Conservation (phyloP, 2,113 vertebrate species). For the Amblyornis subalaris region DNA sequence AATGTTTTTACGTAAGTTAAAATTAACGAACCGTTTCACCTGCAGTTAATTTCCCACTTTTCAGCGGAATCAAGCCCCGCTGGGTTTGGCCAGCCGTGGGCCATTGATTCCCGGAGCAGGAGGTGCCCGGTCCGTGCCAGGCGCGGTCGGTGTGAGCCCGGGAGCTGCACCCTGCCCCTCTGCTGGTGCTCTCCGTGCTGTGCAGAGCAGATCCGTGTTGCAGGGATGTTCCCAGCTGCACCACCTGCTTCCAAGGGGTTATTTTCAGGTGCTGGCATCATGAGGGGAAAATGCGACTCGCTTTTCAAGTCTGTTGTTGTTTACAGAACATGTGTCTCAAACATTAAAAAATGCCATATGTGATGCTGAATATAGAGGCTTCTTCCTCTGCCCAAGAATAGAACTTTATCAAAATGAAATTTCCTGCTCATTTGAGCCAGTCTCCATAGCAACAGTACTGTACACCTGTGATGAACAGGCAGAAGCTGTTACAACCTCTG, state of each 20-base stretch:
- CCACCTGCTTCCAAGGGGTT: neutral
- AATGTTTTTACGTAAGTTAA: neutral
- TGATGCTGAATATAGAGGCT: neutral
- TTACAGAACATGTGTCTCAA: neutral
- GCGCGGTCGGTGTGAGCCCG: fast-evolving
- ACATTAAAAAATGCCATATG: neutral
- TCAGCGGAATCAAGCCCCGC: fast-evolving
- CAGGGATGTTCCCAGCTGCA: neutral
- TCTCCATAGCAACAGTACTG: conserved; percentile 35
- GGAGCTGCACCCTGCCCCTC: neutral
- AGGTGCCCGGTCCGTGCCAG: fast-evolving
- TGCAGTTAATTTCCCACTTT: neutral
- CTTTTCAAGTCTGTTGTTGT: neutral
- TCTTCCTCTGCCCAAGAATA: conserved; percentile 21
- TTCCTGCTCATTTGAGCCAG: conserved; percentile 27
- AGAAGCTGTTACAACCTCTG: neutral
- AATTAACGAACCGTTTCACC: fast-evolving
- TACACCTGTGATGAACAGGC: conserved; percentile 19
- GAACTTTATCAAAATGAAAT: conserved; percentile 52
- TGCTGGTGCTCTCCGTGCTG: fast-evolving
- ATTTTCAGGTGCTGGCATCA: neutral
- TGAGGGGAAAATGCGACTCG: neutral
- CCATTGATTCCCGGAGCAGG: fast-evolving
- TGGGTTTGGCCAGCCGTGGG: fast-evolving
- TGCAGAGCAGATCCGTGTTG: fast-evolving